phyloP scores from a whole-genome alignment of 2,888 invertebrate genomes.

The Loripinus fragilis region DNA sequence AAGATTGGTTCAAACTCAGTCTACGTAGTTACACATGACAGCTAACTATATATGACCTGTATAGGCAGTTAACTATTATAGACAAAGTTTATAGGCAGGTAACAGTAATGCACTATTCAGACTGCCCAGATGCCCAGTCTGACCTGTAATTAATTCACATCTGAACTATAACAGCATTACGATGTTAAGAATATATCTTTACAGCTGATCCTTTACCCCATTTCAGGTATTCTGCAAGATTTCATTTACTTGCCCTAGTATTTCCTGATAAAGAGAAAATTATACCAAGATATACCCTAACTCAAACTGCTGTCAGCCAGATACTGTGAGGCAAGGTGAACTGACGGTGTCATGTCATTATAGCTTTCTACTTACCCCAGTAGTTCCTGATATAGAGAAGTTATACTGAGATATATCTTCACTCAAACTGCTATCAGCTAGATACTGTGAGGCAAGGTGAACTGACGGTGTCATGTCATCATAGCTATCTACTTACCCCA shows the following conservation, averaged over 20 bases:
- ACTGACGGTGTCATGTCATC: too few species aligned
- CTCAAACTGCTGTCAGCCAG: conserved; percentile 63
- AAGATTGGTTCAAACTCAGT: too few species aligned
- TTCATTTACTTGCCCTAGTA: not conserved
- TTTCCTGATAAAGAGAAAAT: conserved; percentile 67
- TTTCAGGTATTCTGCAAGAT: too few species aligned
- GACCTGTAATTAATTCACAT: conserved; percentile 86
- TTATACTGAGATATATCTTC: conserved; percentile 86
- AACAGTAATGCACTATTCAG: too few species aligned
- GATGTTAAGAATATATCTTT: too few species aligned
- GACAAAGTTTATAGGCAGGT: too few species aligned
- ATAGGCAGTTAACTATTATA: too few species aligned
- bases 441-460: conserved; percentile 83
- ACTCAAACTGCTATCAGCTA: conserved; percentile 75
- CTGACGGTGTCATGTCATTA: conserved; percentile 73
- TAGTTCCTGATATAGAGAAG: conserved; percentile 67
- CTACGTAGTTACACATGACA: too few species aligned
- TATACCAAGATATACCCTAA: conserved; percentile 86
- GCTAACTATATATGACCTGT: too few species aligned
- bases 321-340: conserved; percentile 83
- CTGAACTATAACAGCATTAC: too few species aligned
- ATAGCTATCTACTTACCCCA: not conserved
- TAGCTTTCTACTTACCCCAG: conserved; percentile 18
- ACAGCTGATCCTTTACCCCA: too few species aligned
- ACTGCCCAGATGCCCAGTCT: too few species aligned